These are phyloP conservation scores for Troides helena DNA, from an alignment of 2,888 invertebrate genomes.

Conservation along the genomic window DNA sequence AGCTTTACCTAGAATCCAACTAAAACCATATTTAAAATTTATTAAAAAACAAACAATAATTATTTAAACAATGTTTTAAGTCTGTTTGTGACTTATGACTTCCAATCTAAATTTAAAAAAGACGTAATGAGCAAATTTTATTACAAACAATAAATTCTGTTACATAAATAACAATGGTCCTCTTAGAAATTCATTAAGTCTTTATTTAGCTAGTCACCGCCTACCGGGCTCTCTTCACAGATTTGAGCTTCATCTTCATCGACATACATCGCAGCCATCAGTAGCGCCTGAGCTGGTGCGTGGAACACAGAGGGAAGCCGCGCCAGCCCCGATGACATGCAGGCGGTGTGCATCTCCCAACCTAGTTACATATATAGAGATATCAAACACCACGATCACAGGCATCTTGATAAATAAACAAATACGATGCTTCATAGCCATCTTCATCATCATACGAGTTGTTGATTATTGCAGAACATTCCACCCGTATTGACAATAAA, in stretches of 20 bases:
- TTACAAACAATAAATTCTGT: not conserved
- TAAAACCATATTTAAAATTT: too few relatives aligned
- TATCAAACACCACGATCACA: not conserved
- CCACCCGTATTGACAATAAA: not conserved
- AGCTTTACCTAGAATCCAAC: too few relatives aligned
- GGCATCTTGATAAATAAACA: not conserved
- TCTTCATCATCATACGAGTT: too few relatives aligned
- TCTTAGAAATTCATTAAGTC: not conserved
- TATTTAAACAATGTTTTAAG: not conserved
- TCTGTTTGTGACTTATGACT: not conserved
- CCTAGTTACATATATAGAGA: constrained; percentile 32
- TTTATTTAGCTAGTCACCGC: not conserved
- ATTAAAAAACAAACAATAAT: not conserved
- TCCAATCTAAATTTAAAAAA: not conserved
- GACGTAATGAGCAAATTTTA: not conserved
- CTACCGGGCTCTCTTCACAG: not conserved
- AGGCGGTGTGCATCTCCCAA: constrained; percentile 40
- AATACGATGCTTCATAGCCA: too few relatives aligned
- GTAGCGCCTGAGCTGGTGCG: constrained; percentile 52
- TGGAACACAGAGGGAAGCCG: constrained; percentile 50
- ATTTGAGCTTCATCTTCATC: constrained; percentile 19
- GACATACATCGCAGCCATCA: constrained; percentile 43
- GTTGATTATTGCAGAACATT: too few relatives aligned
- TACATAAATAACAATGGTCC: not conserved
- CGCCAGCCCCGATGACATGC: constrained; percentile 41